A percentile compares a stretch with the other conserved stretches of the same genome.
Evolutionary conservation across 2,113 vertebrate species (phyloP).

Genomic region (Paedocypris sp.): DNA sequence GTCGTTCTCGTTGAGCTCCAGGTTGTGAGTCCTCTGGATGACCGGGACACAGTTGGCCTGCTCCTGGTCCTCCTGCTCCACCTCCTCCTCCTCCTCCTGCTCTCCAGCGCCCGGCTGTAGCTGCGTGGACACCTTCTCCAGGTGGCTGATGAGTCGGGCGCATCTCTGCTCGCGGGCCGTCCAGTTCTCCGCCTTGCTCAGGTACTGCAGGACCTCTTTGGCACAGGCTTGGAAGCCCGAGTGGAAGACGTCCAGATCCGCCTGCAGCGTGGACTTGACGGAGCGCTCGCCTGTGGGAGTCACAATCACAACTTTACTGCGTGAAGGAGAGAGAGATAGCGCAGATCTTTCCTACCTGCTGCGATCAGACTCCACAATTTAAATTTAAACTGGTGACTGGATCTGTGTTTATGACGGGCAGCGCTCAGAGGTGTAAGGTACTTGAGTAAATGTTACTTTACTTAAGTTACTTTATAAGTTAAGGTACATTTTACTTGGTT

Average conservation of each 20-base stretch:
- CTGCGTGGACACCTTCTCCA: conserved; percentile 78
- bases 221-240: conserved; percentile 91
- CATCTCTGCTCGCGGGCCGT: conserved; percentile 79
- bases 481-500: too few relatives aligned
- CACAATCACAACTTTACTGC: not conserved
- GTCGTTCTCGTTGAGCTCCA: conserved; percentile 81
- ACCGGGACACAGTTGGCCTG: conserved; percentile 87
- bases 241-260: conserved; percentile 86
- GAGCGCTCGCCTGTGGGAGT: conserved; percentile 69
- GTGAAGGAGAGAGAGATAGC: not conserved
- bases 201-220: conserved; percentile 90
- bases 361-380: too few relatives aligned
- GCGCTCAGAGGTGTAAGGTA: too few relatives aligned
- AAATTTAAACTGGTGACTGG: too few relatives aligned
- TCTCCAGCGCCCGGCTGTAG: conserved; percentile 62
- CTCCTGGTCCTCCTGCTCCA: conserved; percentile 56
- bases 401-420: too few relatives aligned
- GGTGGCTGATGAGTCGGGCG: conserved; percentile 78
- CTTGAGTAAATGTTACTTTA: too few relatives aligned
- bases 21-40: conserved; percentile 83
- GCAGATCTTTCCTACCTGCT: too few relatives aligned
- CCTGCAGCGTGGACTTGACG: conserved; percentile 73
- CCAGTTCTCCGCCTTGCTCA: conserved; percentile 84
- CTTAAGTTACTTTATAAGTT: too few relatives aligned
- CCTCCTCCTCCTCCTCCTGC: conserved; percentile 58